Conservation (phyloP, 2,888 invertebrate genomes). For the Bimastos eiseni region DNA sequence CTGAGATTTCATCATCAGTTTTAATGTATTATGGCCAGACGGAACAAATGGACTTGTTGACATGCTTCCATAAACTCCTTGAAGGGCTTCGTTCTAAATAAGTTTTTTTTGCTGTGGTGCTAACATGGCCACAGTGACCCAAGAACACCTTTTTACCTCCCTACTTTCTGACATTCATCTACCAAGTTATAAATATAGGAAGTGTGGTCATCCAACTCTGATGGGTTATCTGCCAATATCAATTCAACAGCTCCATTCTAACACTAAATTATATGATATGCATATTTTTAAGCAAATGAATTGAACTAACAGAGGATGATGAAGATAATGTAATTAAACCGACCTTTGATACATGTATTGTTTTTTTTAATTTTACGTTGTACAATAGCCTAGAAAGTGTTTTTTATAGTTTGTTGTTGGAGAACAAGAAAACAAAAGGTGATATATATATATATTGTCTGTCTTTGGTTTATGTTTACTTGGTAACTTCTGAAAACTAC, state of each 20-base stretch:
- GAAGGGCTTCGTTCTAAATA: neutral
- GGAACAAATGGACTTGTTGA: neutral
- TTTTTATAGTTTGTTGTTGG: conserved; percentile 4
- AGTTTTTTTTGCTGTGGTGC: neutral
- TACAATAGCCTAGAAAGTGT: neutral
- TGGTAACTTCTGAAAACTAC: neutral
- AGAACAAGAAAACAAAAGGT: neutral
- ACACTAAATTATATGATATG: neutral
- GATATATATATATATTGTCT: neutral
- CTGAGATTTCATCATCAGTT: neutral
- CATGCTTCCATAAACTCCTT: neutral
- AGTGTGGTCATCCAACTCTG: neutral
- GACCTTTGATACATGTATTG: neutral
- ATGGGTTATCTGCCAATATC: neutral
- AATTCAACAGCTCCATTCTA: neutral
- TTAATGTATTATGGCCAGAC: neutral
- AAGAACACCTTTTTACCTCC: neutral
- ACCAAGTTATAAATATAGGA: neutral
- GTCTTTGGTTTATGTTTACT: neutral
- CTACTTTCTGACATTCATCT: neutral
- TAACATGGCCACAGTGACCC: neutral
- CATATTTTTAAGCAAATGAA: neutral
- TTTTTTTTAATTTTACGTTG: neutral
- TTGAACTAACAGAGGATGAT: neutral
- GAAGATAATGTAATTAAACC: conserved; percentile 13